Conservation (phyloP, 2,888 invertebrate species). For the Meiosimyza decipiens region DNA sequence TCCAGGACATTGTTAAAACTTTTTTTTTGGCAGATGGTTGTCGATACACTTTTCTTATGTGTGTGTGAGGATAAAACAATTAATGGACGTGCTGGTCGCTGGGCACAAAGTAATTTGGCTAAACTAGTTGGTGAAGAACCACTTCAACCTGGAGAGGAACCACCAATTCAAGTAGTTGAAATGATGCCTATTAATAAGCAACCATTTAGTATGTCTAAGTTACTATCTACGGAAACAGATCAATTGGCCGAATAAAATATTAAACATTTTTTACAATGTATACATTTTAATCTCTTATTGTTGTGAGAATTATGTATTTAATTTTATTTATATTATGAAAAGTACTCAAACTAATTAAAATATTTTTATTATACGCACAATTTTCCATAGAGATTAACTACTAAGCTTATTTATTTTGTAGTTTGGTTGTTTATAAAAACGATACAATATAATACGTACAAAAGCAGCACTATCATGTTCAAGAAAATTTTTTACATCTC, state of each 20-base stretch:
- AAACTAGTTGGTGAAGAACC: slow-evolving; percentile 70
- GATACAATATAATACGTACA: slow-evolving; percentile 43
- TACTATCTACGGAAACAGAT: slow-evolving; percentile 44
- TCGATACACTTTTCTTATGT: slow-evolving; percentile 93
- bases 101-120: slow-evolving; percentile 72
- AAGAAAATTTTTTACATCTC: too few relatives aligned
- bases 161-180: slow-evolving; percentile 65
- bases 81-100: slow-evolving; percentile 78
- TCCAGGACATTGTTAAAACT: slow-evolving; percentile 9
- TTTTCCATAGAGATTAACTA: background rate
- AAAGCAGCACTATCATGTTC: slow-evolving; percentile 24
- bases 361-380: background rate
- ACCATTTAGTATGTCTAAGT: slow-evolving; percentile 61
- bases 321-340: slow-evolving; percentile 2
- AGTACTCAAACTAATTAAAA: slow-evolving; percentile 7
- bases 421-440: too few relatives aligned
- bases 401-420: too few relatives aligned
- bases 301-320: background rate
- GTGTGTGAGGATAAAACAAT: slow-evolving; percentile 92
- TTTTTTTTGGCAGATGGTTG: slow-evolving; percentile 78
- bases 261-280: slow-evolving; percentile 3
- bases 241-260: slow-evolving; percentile 50
- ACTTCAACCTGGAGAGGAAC: slow-evolving; percentile 62
- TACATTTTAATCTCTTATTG: background rate
- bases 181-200: slow-evolving; percentile 67